These are phyloP conservation scores for Cancer borealis DNA, from an alignment of 2,888 invertebrate genomes.

Conservation along the genomic window DNA sequence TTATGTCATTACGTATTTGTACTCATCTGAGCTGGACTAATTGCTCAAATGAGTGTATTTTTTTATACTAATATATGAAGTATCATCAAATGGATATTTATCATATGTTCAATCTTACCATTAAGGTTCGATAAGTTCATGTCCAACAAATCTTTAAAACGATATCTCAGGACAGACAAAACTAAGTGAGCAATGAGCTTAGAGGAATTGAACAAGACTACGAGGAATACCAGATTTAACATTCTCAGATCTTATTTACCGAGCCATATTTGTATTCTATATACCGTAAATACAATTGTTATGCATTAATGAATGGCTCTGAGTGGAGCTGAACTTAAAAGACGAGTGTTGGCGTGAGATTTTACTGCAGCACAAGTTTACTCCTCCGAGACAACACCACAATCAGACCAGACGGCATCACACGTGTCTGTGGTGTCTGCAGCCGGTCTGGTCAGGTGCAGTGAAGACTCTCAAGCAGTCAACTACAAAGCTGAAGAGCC, in stretches of 20 bases:
- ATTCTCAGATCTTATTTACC: background rate
- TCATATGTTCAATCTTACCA: too few relatives aligned
- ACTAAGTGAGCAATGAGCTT: background rate
- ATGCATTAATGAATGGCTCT: too few relatives aligned
- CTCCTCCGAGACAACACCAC: background rate
- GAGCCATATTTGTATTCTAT: background rate
- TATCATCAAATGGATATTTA: too few relatives aligned
- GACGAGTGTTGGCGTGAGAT: background rate
- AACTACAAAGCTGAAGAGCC: background rate
- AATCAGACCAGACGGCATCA: background rate
- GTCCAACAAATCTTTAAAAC: too few relatives aligned
- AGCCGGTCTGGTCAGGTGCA: background rate
- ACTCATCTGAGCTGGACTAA: background rate
- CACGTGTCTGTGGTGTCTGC: background rate
- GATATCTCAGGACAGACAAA: background rate
- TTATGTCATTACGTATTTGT: background rate
- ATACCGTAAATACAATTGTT: background rate
- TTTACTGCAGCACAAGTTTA: background rate
- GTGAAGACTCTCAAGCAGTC: background rate
- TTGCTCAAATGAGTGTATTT: too few relatives aligned
- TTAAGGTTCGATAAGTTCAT: too few relatives aligned
- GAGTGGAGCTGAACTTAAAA: too few relatives aligned
- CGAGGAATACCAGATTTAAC: background rate
- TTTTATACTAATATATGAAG: too few relatives aligned
- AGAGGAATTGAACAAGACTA: background rate